A percentile compares a stretch with the other conserved stretches of the same genome.
These are phyloP conservation scores for Acanthacorydalis orientalis DNA, from an alignment of 2,888 invertebrate species.

Conservation along the genomic window DNA sequence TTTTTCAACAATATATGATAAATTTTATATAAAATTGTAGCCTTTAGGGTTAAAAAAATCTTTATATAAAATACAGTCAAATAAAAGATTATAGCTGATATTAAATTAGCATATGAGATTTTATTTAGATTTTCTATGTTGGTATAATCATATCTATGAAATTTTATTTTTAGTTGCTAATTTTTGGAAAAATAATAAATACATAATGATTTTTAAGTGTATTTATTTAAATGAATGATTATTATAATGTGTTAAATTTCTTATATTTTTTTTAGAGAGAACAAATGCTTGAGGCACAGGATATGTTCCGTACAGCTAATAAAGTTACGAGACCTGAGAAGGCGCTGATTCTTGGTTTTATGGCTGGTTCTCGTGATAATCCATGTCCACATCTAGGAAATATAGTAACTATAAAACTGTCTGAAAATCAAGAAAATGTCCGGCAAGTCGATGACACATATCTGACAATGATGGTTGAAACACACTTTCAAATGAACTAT, in stretches of 20 bases:
- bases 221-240: background rate
- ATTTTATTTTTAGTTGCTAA: too few relatives aligned
- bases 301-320: slow-evolving; percentile 93
- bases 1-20: background rate
- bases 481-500: slow-evolving; percentile 98
- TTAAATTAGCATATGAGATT: too few relatives aligned
- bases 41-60: too few relatives aligned
- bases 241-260: background rate
- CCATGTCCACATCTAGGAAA: slow-evolving; percentile 95
- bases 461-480: slow-evolving; percentile 68
- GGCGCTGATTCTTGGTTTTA: slow-evolving; percentile 91
- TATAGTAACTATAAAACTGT: slow-evolving; percentile 88
- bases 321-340: slow-evolving; percentile 93
- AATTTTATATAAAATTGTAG: background rate
- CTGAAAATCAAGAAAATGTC: slow-evolving; percentile 80
- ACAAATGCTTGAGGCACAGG: slow-evolving; percentile 92
- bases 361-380: slow-evolving; percentile 96
- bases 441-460: slow-evolving; percentile 71
- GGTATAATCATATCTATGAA: too few relatives aligned
- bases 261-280: slow-evolving; percentile 51
- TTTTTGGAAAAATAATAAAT: too few relatives aligned
- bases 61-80: background rate
- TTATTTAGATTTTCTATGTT: too few relatives aligned
- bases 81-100: too few relatives aligned
- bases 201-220: too few relatives aligned